Evolutionary conservation across 2,797 vertebrate genomes (phyloP).

Genomic region (Anolis apletophallus): DNA sequence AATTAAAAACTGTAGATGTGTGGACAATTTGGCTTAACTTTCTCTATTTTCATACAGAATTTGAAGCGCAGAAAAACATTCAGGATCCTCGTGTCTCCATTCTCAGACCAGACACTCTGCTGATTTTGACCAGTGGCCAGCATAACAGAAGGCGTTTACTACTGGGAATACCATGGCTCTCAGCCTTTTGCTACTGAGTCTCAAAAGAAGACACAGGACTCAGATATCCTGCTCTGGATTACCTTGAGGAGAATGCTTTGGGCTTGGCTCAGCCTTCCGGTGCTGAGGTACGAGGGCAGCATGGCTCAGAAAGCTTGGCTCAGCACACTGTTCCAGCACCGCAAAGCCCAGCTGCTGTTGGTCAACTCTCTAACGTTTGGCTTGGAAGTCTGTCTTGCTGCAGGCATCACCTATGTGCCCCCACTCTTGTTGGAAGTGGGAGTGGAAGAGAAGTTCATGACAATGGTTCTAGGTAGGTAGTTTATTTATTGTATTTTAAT

Average conservation of each 20-base stretch:
- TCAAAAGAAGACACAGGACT: slow-evolving; percentile 36
- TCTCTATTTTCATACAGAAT: slow-evolving; percentile 18
- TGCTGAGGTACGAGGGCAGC: slow-evolving; percentile 17
- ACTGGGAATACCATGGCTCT: slow-evolving; percentile 54
- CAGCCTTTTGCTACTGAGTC: not conserved
- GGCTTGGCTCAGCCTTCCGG: not conserved
- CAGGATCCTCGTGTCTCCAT: not conserved
- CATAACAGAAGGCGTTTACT: not conserved
- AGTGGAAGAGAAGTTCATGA: slow-evolving; percentile 89
- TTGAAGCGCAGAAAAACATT: slow-evolving; percentile 42
- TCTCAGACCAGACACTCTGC: fast-evolving
- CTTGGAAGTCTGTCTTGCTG: slow-evolving; percentile 88
- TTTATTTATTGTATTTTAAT: not conserved
- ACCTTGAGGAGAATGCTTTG: not conserved
- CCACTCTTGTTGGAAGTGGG: slow-evolving; percentile 87
- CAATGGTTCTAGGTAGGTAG: slow-evolving; percentile 89
- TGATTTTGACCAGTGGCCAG: not conserved
- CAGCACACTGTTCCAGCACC: slow-evolving; percentile 69
- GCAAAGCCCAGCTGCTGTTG: slow-evolving; percentile 81
- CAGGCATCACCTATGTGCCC: slow-evolving; percentile 85
- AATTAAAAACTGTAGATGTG: not conserved
- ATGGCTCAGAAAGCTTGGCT: slow-evolving; percentile 60
- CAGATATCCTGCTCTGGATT: not conserved
- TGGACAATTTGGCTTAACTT: slow-evolving; percentile 4
- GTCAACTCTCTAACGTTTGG: slow-evolving; percentile 87